Base-by-base conservation (phyloP, 2,797 vertebrate species). In the Ibycter americanus region DNA sequence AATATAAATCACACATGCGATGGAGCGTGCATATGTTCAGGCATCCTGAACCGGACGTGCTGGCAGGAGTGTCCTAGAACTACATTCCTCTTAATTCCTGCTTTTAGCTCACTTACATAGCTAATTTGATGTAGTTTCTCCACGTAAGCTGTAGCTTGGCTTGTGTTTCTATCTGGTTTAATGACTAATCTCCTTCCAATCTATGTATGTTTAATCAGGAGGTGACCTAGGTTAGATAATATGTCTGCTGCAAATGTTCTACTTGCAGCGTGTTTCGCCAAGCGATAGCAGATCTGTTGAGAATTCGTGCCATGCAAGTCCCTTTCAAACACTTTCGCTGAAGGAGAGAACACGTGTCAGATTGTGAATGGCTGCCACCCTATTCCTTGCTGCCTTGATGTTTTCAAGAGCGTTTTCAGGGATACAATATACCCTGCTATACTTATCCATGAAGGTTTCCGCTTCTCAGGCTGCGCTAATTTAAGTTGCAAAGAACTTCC, bases 1-100 rank as follows among this genome's bases (percentile, higher is more conserved):
- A 77, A 25, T 80, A 62, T 7, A 91, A 59, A 15, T 72, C 51
- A 40, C 21, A 5, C 11, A 20, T 16, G n/a, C 0, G 5, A 47
- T 65, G 40, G 79, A 92, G 36, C 5, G 7, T 66, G 51, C 47
- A 27, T 89, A 44, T 81, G 61, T 44, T 78, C 61, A 84, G 79
- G 44, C 74, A 77, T 61, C 78, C 89, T 83, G 84, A 94, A 78
- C 93, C 11, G 62, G 94, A 91, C 19, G 5, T 72, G 67, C 68
- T 92, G 83, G 89, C 74, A 62, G 59, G 92, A 92, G 56, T 95
- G 95, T 95, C 95, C 97, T 97, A 93, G 82, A 97, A 90, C 95
- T 71, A 74, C 90, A 78, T 88, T 93, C n/a, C 86, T 82, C 63
- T 70, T 96, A 96, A 93, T 93, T 96, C 95, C 95, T 95, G 63